Conservation (phyloP, 2,113 vertebrate species). For the Caloenas nicobarica region DNA sequence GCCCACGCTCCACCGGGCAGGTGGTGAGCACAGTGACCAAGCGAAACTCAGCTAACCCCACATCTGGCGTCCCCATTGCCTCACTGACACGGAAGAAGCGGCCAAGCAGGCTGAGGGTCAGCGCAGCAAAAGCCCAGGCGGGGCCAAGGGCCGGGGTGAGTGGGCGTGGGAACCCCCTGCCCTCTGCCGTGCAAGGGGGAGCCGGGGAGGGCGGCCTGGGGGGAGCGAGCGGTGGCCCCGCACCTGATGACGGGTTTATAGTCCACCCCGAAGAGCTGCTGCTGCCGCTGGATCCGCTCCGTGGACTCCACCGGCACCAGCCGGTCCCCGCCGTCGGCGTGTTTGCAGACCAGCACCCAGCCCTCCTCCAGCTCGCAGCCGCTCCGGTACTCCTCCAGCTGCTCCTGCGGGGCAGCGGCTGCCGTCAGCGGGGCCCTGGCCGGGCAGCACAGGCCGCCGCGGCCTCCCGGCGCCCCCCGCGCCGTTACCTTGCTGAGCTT, state of each 20-base stretch:
- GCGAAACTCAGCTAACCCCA: not conserved
- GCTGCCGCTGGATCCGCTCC: slow-evolving; percentile 86
- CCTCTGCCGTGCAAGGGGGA: no score
- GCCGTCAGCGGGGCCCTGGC: not conserved
- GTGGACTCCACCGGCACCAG: slow-evolving; percentile 91
- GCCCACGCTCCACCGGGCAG: not conserved
- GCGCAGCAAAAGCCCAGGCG: not conserved
- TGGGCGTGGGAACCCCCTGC: not conserved
- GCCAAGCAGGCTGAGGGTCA: not conserved
- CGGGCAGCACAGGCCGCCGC: not conserved
- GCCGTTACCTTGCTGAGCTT: slow-evolving; percentile 88
- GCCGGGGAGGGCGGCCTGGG: not conserved
- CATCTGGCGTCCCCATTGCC: not conserved
- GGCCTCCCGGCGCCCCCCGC: not conserved
- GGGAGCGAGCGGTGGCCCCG: not conserved
- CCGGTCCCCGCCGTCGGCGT: slow-evolving; percentile 90
- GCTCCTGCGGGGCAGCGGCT: slow-evolving; percentile 78
- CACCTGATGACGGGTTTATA: slow-evolving; percentile 89
- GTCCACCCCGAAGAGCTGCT: slow-evolving; percentile 93
- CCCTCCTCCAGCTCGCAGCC: slow-evolving; percentile 88
- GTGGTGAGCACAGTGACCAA: not conserved
- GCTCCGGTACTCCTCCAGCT: slow-evolving; percentile 87
- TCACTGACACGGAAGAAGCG: not conserved
- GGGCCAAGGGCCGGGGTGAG: not conserved
- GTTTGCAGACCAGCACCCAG: slow-evolving; percentile 93